A percentile compares a stretch with the other conserved stretches of the same genome.
These are phyloP conservation scores for Amblyjoppa proteus DNA, from an alignment of 2,888 invertebrate species.

Conservation along the genomic window DNA sequence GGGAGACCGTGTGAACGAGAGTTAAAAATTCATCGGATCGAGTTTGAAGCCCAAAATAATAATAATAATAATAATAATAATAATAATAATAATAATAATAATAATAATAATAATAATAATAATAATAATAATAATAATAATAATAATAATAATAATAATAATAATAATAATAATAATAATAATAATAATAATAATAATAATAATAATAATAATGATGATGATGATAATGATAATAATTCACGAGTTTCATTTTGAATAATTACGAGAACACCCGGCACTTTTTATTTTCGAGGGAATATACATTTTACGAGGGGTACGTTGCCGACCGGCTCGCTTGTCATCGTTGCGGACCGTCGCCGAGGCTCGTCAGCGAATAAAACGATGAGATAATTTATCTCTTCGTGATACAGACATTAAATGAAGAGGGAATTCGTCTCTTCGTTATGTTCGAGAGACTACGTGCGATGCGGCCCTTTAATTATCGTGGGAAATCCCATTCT, in stretches of 20 bases:
- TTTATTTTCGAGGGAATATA: not conserved
- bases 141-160: constrained; percentile 64
- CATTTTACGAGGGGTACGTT: not conserved
- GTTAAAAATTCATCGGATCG: constrained; percentile 17
- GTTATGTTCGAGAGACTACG: not conserved
- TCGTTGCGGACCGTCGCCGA: constrained; percentile 47
- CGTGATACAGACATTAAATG: not conserved
- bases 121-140: constrained; percentile 71
- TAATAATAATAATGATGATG: constrained; percentile 70
- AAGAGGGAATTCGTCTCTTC: constrained; percentile 12
- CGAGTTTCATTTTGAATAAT: constrained; percentile 82
- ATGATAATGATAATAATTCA: constrained; percentile 63
- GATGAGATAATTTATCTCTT: constrained; percentile 11
- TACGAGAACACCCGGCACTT: constrained; percentile 68
- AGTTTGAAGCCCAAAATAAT: constrained; percentile 60
- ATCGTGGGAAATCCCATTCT: constrained; percentile 39
- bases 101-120: constrained; percentile 74
- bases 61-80: constrained; percentile 71
- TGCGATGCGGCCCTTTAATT: constrained; percentile 17
- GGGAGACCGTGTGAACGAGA: constrained; percentile 6
- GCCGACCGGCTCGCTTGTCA: not conserved
- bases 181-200: not conserved
- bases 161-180: constrained; percentile 74
- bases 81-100: constrained; percentile 71
- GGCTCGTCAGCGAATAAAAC: constrained; percentile 24